phyloP scores from a whole-genome alignment of 2,113 vertebrate species.

The Sula dactylatra region DNA sequence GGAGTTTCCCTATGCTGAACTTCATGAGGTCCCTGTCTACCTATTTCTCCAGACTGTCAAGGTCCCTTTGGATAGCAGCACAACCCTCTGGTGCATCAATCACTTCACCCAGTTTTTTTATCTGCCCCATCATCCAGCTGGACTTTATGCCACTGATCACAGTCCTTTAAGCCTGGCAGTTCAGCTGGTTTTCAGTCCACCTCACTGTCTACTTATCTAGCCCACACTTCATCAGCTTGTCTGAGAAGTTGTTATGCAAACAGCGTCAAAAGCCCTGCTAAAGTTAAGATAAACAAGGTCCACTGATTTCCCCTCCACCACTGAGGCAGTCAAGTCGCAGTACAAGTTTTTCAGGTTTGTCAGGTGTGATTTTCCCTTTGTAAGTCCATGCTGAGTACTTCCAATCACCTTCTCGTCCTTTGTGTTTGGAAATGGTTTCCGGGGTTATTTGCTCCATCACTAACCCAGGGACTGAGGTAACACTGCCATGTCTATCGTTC shows the following conservation, averaged over 20 bases:
- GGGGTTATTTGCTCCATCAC: background rate
- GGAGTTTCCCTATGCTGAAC: background rate
- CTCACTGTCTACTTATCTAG: background rate
- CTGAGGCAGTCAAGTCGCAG: rapidly evolving
- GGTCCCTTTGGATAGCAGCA: background rate
- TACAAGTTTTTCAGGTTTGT: background rate
- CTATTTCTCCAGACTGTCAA: background rate
- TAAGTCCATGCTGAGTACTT: background rate
- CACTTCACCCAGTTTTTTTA: background rate
- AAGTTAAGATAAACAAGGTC: background rate
- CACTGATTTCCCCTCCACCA: background rate
- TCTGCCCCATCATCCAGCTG: background rate
- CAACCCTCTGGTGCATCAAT: background rate
- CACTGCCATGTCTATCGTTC: background rate
- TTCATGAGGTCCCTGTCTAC: background rate
- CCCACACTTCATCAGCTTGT: background rate
- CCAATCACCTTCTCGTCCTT: background rate
- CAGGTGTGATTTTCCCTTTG: background rate
- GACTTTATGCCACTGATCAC: background rate
- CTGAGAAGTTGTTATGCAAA: background rate
- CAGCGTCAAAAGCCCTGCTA: background rate
- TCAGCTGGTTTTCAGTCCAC: background rate
- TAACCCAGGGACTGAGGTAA: background rate
- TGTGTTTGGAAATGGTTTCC: background rate
- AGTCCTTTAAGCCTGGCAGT: background rate